Evolutionary conservation across 1,140 invertebrate genomes (phyloP).

Genomic region (Pseudobourletiella spinata): DNA sequence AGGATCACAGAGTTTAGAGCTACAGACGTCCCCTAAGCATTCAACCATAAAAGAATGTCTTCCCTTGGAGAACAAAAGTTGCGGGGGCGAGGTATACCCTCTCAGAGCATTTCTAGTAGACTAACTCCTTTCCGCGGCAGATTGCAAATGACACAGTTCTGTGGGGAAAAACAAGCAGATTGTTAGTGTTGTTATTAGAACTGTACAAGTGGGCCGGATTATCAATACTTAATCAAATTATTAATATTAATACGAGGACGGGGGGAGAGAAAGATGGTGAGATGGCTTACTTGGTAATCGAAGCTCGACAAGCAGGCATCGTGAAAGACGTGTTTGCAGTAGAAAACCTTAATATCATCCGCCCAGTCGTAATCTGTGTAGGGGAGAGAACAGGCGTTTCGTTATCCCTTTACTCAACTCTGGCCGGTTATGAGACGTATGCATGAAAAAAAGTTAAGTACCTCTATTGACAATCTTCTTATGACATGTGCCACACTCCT

Average conservation of each 20-base stretch:
- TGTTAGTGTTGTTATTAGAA: neutral
- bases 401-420: no score
- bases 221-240: no score
- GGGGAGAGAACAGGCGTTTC: no score
- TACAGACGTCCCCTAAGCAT: no score
- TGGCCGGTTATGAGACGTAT: no score
- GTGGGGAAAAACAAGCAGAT: conserved; percentile 17
- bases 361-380: conserved; percentile 46
- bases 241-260: no score
- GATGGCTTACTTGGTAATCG: conserved; percentile 34
- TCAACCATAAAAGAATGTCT: no score
- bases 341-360: conserved; percentile 67
- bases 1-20: no score
- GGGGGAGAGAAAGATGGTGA: no score
- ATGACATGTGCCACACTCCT: conserved; percentile 65
- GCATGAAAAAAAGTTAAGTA: conserved; percentile 36
- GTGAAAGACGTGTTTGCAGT: conserved; percentile 85
- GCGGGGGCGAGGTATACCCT: no score
- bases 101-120: conserved; percentile 31
- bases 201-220: no score
- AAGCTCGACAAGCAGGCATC: conserved; percentile 60
- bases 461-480: conserved; percentile 60
- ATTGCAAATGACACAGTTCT: conserved; percentile 35
- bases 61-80: no score
- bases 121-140: conserved; percentile 28